These are phyloP conservation scores for Dryocosmus kuriphilus DNA, from an alignment of 2,888 invertebrate species.

Conservation along the genomic window DNA sequence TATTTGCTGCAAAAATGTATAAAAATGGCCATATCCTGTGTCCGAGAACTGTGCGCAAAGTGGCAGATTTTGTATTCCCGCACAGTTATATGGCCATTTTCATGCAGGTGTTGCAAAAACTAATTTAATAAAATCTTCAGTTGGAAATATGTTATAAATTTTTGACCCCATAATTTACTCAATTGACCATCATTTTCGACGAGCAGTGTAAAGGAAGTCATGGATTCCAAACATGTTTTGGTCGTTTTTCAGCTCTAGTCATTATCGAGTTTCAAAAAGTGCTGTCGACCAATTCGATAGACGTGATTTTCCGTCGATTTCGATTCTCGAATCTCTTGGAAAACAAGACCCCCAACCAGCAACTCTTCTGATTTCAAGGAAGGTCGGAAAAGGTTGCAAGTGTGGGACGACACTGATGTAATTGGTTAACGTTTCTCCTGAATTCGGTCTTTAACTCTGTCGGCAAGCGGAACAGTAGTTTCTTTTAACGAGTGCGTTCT, in stretches of 20 bases:
- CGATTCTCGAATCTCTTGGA: neutral
- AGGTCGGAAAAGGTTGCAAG: constrained; percentile 15
- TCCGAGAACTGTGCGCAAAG: too few species aligned
- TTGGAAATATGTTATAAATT: neutral
- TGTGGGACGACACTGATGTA: constrained; percentile 10
- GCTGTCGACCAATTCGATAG: constrained; percentile 4
- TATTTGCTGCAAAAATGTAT: too few species aligned
- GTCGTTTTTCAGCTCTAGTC: constrained; percentile 1
- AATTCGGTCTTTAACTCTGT: constrained; percentile 30
- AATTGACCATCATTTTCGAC: neutral
- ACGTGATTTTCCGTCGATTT: constrained; percentile 11
- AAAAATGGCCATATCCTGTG: too few species aligned
- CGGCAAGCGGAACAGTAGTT: constrained; percentile 14
- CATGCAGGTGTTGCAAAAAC: too few species aligned
- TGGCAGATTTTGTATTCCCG: too few species aligned
- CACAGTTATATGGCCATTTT: too few species aligned
- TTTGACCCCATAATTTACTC: neutral
- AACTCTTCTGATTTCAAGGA: neutral
- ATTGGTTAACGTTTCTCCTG: constrained; percentile 32
- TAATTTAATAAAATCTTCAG: too few species aligned
- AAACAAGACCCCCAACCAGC: neutral
- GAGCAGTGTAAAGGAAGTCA: neutral
- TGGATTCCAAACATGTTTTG: neutral
- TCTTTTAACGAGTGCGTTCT: constrained; percentile 30
- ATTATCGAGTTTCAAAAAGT: constrained; percentile 2